Evolutionary conservation across 2,888 invertebrate genomes (phyloP), one percentile per base, ranked within the genome.

Genomic region (Cybosia mesomella): DNA sequence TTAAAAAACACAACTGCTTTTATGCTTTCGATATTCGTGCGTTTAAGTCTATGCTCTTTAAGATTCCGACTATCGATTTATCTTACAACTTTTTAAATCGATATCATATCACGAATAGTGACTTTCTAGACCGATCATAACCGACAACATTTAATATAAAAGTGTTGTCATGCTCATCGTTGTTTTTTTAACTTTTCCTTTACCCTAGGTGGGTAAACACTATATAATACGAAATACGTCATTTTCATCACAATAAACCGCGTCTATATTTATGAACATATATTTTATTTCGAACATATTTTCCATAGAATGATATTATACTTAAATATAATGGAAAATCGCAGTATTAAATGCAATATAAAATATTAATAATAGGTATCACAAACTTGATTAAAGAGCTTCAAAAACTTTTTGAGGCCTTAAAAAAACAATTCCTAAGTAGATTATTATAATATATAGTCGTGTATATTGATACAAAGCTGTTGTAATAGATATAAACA

Each of bases 1-100:
- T 92, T 92, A 91, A 92, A 92, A 93, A 91, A 91, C 88, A 91
- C 91, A 92, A 91, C 90, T 88, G 86, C 83, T 83, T 89, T 89
- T 89, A 89, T 89, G 91, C 89, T 89, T 91, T 86, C 89, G 88
- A 86, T 82, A 84, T 88, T 90, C 85, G 89, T 89, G 89, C 87
- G 87, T 85, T 43, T 74, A 84, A 80, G 75, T 81, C 82, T 83
- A 76, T 75, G 70, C 74, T 77, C 73, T 72, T 72, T 73, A 75
- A 82, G 83, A 80, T 79, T 69, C 72, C 80, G 67, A 74, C 73
- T 64, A 71, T 82, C 84, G 82, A 83, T 84, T 83, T 58, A 66
- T 67, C 71, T 71, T 76, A 80, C 76, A 80, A 72, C 72, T 71
- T 76, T 77, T 74, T 66, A 34, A 67, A 80, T 79, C 76, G 74